These are phyloP conservation scores for Himalopsyche anomala DNA, from an alignment of 2,888 invertebrate species.

Conservation along the genomic window DNA sequence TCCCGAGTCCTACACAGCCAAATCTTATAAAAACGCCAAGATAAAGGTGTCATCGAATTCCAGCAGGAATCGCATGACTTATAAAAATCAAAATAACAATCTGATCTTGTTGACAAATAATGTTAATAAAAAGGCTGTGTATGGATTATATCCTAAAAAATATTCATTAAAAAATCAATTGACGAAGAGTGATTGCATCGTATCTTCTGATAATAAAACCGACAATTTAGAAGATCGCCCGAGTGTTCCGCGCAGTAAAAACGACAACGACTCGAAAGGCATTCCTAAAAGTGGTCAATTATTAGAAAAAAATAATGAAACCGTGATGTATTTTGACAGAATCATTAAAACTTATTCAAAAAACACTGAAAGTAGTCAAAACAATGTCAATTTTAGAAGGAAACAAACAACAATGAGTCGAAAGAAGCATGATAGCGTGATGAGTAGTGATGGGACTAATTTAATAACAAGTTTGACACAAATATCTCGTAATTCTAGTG, in stretches of 20 bases:
- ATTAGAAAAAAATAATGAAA: not conserved
- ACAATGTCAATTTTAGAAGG: not conserved
- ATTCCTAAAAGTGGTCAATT: not conserved
- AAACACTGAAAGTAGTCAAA: not conserved
- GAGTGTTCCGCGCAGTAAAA: not conserved
- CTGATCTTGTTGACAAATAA: constrained; percentile 53
- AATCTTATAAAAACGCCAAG: constrained; percentile 45
- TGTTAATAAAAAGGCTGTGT: constrained; percentile 45
- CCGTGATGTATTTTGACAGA: not conserved
- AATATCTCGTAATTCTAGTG: not conserved
- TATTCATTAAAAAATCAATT: not conserved
- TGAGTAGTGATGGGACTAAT: not conserved
- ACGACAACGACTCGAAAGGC: not conserved
- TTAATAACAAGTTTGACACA: not conserved
- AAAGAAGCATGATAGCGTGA: not conserved
- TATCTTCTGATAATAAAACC: not conserved
- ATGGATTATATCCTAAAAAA: not conserved
- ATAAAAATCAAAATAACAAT: constrained; percentile 48
- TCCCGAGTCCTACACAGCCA: constrained; percentile 45
- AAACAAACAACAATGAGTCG: not conserved
- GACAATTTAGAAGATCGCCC: not conserved
- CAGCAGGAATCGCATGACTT: not conserved
- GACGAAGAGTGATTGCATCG: not conserved
- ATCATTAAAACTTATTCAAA: not conserved
- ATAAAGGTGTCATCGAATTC: not conserved